Conservation (phyloP, 1,140 invertebrate species). For the Drosophila kohkoa region DNA sequence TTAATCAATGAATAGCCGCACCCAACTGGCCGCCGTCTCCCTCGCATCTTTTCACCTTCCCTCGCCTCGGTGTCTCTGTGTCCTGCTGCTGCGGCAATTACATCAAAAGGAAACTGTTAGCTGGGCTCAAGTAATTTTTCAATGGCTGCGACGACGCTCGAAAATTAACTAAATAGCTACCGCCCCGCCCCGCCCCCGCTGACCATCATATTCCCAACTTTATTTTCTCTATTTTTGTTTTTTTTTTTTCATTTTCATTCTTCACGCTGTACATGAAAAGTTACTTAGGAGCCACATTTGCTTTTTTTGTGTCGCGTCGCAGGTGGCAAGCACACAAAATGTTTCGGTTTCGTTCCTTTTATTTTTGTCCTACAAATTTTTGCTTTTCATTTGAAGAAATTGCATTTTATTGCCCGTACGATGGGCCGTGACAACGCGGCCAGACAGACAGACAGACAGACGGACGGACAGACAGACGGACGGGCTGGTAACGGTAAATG, state of each 20-base stretch:
- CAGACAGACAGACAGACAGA: not conserved
- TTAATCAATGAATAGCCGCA: conserved; percentile 74
- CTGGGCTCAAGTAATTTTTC: conserved; percentile 67
- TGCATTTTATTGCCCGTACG: conserved; percentile 67
- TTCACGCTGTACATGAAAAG: conserved; percentile 57
- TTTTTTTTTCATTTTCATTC: too few relatives aligned
- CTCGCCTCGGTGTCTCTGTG: not conserved
- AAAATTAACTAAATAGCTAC: conserved; percentile 77
- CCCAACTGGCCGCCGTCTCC: conserved; percentile 16
- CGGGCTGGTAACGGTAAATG: conserved; percentile 12
- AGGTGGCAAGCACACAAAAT: conserved; percentile 39
- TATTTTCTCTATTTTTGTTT: too few relatives aligned
- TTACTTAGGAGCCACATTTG: conserved; percentile 51
- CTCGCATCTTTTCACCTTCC: too few relatives aligned
- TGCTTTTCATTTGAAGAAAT: conserved; percentile 51
- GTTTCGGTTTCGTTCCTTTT: conserved; percentile 25
- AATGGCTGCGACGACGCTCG: conserved; percentile 54
- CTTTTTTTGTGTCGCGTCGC: conserved; percentile 25
- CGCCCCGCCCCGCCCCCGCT: not conserved
- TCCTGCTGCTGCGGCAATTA: conserved; percentile 57
- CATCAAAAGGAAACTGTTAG: conserved; percentile 74
- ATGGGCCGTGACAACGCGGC: conserved; percentile 15
- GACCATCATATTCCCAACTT: too few relatives aligned
- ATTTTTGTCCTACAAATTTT: conserved; percentile 2
- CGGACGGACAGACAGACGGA: not conserved